Evolutionary conservation across 2,113 vertebrate species (phyloP).

Genomic region (Panurus biarmicus): DNA sequence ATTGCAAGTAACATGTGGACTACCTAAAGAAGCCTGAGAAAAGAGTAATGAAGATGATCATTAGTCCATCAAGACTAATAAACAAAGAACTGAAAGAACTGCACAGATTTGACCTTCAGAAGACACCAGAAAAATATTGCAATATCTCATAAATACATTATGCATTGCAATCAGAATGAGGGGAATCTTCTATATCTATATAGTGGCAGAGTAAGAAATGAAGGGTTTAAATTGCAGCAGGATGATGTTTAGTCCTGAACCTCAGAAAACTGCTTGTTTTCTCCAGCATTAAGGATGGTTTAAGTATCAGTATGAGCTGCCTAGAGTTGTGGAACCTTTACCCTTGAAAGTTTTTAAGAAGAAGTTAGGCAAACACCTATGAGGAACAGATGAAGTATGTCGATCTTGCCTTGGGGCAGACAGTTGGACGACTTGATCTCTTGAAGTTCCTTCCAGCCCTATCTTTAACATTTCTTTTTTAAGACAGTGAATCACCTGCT

Average conservation of each 20-base stretch:
- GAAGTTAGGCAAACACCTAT: background rate
- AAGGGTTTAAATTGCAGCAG: background rate
- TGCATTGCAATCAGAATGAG: background rate
- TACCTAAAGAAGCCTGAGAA: background rate
- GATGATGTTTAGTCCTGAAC: background rate
- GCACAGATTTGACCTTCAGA: background rate
- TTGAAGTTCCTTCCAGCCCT: background rate
- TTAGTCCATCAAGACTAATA: background rate
- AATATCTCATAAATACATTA: background rate
- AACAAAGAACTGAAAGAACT: background rate
- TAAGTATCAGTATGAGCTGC: background rate
- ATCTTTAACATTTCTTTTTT: background rate
- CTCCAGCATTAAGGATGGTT: background rate
- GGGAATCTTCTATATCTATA: background rate
- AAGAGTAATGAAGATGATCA: background rate
- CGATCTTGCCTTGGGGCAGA: background rate
- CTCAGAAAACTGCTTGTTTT: background rate
- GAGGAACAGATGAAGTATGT: background rate
- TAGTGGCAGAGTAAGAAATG: background rate
- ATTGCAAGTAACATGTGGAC: background rate
- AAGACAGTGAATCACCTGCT: background rate
- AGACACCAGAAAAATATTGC: background rate
- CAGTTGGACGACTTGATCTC: background rate
- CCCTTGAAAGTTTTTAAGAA: background rate
- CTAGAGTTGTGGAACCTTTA: background rate